Evolutionary conservation across 2,113 vertebrate species (phyloP).

Genomic region (Myanophis thanlyinensis): DNA sequence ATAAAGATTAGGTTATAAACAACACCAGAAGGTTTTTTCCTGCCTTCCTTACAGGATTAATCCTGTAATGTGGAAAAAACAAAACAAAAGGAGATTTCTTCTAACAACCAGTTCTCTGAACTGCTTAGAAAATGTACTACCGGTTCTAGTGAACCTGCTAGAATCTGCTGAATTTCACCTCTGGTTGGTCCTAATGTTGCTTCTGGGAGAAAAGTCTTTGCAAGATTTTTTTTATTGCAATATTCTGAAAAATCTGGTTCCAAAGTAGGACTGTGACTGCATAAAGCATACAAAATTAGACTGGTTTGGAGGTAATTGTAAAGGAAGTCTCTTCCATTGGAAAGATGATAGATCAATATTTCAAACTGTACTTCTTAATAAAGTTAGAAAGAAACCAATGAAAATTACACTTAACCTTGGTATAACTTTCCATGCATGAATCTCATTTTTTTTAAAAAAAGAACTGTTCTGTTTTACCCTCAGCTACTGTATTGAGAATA

Average conservation of each 20-base stretch:
- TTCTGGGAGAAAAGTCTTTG: background rate
- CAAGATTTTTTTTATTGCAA: background rate
- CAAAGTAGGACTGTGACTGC: background rate
- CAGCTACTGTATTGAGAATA: constrained; percentile 36
- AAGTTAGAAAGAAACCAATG: background rate
- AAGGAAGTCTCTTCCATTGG: background rate
- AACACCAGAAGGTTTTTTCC: no score
- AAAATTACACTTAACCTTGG: background rate
- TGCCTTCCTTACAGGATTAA: no score
- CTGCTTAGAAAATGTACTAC: no score
- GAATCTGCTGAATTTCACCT: no score
- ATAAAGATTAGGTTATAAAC: no score
- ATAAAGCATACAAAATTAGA: background rate
- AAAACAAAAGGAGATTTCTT: no score
- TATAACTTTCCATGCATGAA: background rate
- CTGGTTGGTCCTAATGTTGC: background rate
- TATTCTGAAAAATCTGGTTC: background rate
- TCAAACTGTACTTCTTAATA: background rate
- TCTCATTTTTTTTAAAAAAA: background rate
- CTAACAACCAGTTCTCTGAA: no score
- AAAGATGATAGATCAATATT: background rate
- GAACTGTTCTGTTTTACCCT: background rate
- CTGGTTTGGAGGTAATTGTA: background rate
- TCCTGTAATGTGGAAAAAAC: no score
- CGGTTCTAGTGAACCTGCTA: no score